Evolutionary conservation across 2,888 invertebrate species (phyloP).

Genomic region (Chirona hameri): DNA sequence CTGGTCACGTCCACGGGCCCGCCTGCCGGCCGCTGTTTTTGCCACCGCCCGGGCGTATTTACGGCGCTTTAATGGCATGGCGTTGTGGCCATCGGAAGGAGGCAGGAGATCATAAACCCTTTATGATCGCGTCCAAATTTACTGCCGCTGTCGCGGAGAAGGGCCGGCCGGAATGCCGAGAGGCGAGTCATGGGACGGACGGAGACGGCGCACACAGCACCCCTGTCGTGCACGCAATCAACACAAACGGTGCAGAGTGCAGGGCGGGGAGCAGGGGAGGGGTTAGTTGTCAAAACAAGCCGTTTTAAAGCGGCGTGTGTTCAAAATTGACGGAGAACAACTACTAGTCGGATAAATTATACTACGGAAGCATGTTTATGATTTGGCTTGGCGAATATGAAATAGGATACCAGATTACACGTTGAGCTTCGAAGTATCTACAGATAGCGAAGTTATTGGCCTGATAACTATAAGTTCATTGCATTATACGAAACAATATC

Average conservation of each 20-base stretch:
- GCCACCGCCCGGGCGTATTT: neutral
- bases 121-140: neutral
- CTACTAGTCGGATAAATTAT: too few species aligned
- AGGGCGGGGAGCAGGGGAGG: too few species aligned
- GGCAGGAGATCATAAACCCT: neutral
- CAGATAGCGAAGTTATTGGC: too few species aligned
- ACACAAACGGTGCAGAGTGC: neutral
- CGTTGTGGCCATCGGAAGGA: slow-evolving; percentile 2
- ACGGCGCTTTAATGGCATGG: slow-evolving; percentile 3
- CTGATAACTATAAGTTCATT: too few species aligned
- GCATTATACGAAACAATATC: too few species aligned
- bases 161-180: neutral
- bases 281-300: too few species aligned
- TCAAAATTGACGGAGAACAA: too few species aligned
- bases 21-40: neutral
- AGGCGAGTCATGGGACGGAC: neutral
- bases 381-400: too few species aligned
- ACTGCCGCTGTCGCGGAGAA: neutral
- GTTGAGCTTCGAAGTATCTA: too few species aligned
- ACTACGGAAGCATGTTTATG: too few species aligned
- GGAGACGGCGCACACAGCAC: neutral
- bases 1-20: neutral
- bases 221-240: neutral
- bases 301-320: too few species aligned
- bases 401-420: too few species aligned